Percentiles rank a stretch among this genome's conserved stretches.
phyloP scores from a whole-genome alignment of 2,113 vertebrate genomes.

The Corynorhinus townsendii region DNA sequence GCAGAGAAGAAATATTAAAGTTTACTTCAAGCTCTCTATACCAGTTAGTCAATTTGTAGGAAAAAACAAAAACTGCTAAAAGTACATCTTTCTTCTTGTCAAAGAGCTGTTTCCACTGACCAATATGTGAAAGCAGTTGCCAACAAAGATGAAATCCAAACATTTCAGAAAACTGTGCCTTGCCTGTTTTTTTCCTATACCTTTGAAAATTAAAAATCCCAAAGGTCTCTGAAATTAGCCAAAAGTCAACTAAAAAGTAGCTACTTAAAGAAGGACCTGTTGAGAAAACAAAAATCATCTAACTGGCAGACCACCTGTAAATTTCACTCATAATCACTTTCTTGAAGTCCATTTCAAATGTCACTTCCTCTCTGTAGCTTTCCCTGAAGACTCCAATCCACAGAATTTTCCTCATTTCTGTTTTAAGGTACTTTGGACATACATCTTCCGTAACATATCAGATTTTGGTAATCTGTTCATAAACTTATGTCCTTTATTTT shows the following conservation, averaged over 20 bases:
- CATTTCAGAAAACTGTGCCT: neutral
- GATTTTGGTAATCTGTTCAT: neutral
- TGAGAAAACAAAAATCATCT: neutral
- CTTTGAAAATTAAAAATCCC: constrained; percentile 8
- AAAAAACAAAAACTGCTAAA: neutral
- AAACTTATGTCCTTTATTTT: neutral
- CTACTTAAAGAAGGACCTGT: neutral
- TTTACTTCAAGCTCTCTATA: neutral
- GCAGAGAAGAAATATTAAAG: neutral
- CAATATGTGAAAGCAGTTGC: neutral
- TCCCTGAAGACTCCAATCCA: neutral
- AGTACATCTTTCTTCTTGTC: neutral
- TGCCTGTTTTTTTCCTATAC: neutral
- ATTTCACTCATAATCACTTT: constrained; percentile 9
- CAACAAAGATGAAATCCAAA: neutral
- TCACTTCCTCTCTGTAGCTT: neutral
- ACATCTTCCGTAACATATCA: neutral
- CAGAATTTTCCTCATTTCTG: neutral
- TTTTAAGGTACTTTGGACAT: neutral
- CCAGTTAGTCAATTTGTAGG: neutral
- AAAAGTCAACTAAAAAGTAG: neutral
- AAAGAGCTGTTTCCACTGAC: neutral
- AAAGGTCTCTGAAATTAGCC: neutral
- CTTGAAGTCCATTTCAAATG: neutral
- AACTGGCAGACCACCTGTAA: neutral